Evolutionary conservation across 2,113 vertebrate genomes (phyloP).

Genomic region (Salvelinus sp.): DNA sequence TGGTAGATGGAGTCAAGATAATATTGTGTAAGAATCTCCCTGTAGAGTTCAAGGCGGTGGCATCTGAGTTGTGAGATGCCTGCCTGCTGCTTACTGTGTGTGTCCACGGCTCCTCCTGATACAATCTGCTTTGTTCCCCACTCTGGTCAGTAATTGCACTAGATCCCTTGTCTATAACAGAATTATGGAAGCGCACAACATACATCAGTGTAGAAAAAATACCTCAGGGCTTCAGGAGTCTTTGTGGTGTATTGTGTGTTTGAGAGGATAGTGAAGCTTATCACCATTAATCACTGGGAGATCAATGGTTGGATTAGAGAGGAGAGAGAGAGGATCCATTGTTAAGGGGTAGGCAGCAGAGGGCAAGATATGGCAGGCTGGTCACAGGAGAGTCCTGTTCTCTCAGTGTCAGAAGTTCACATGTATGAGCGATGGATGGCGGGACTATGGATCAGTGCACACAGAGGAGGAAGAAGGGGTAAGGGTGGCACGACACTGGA

Average conservation of each 20-base stretch:
- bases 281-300: conserved; percentile 35
- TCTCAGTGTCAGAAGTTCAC: not conserved
- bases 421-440: not conserved
- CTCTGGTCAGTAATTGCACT: not conserved
- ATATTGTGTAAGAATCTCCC: conserved; percentile 41
- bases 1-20: conserved; percentile 50
- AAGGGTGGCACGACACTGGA: too few species aligned
- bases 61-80: not conserved
- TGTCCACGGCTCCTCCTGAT: not conserved
- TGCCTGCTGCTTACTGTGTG: too few species aligned
- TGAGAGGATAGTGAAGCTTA: not conserved
- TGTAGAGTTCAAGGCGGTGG: not conserved
- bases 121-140: not conserved
- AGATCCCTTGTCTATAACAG: not conserved
- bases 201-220: not conserved
- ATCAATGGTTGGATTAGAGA: conserved; percentile 22
- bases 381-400: conserved; percentile 16
- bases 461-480: not conserved
- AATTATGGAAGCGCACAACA: not conserved
- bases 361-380: conserved; percentile 17
- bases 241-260: conserved; percentile 10
- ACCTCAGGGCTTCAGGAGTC: not conserved
- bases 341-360: not conserved
- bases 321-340: conserved; percentile 3
- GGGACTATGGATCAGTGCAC: not conserved